These are phyloP conservation scores for Ageneiosus marmoratus DNA, from an alignment of 2,113 vertebrate genomes.

Conservation along the genomic window DNA sequence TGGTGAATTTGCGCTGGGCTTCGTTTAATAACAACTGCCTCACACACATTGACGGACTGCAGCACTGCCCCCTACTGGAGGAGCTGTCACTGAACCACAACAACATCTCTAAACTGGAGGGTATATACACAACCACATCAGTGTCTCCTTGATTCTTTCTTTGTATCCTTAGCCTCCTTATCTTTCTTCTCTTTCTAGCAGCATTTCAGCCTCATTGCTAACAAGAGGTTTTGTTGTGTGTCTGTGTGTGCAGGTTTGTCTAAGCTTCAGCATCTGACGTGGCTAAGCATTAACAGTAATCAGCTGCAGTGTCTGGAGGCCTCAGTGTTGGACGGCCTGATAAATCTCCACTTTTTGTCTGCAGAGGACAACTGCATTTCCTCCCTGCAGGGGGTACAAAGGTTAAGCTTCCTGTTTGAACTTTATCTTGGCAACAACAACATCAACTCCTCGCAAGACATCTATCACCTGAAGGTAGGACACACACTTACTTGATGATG, in stretches of 20 bases:
- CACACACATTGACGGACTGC: slow-evolving; percentile 77
- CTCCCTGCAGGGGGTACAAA: slow-evolving; percentile 78
- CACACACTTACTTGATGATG: not conserved
- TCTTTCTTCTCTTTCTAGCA: not conserved
- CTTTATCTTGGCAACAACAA: slow-evolving; percentile 83
- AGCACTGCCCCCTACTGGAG: slow-evolving; percentile 77
- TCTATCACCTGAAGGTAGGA: slow-evolving; percentile 79
- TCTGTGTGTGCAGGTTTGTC: slow-evolving; percentile 70
- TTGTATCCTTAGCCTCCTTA: not conserved
- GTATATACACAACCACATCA: slow-evolving; percentile 44
- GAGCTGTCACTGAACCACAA: slow-evolving; percentile 84
- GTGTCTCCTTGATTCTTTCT: not conserved
- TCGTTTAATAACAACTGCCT: slow-evolving; percentile 85
- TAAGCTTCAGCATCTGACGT: slow-evolving; percentile 74
- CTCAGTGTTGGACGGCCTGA: slow-evolving; percentile 72
- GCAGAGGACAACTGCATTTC: slow-evolving; percentile 80
- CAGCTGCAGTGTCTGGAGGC: slow-evolving; percentile 74
- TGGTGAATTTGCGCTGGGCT: slow-evolving; percentile 83
- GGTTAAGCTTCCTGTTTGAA: slow-evolving; percentile 74
- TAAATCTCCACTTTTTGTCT: slow-evolving; percentile 80
- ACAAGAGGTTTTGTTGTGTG: slow-evolving; percentile 57
- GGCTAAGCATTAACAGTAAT: slow-evolving; percentile 81
- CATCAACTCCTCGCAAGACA: slow-evolving; percentile 77
- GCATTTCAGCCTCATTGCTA: no score
- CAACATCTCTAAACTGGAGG: slow-evolving; percentile 77